Evolutionary conservation across 2,113 vertebrate species (phyloP), one percentile per base, ranked within the genome.

Genomic region (Phasianus colchicus): DNA sequence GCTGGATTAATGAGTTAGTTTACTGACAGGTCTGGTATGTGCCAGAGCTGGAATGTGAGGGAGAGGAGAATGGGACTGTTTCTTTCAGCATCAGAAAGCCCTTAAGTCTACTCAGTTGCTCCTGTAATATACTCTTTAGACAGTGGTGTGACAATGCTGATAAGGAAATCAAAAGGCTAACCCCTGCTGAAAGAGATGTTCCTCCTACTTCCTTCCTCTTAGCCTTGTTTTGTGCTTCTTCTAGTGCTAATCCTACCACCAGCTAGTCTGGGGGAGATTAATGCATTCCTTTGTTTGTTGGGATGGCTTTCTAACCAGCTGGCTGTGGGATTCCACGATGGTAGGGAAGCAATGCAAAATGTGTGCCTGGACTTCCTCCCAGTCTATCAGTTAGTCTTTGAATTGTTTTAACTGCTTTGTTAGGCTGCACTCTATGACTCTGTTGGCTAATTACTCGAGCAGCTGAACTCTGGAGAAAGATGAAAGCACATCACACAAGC

Each of bases 161-260:
- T 84, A 86, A 93, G 61, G 61, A 90, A 71, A 95, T 95, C 86
- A 96, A 96, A 96, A 90, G 92, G 57, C 88, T 81, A 95, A 92
- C 88, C 95, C 90, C 93, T 90, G 93, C 95, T 92, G 96, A 90
- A 96, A 96, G 73, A 80, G 95, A 95, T 96, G 96, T 90, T 94
- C 93, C 83, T 94, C 93, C 83, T 42, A 78, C 73, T 96, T 96
- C 96, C 96, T 90, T 96, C 95, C 90, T 93, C 65, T 6, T n/a
- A 84, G 65, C 47, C 40, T 92, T 76, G 45, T 83, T 95, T 96
- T 96, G 93, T 96, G 76, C 69, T 81, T 45, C 76, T 95, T 36
- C 65, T 78, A 86, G 80, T 70, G 77, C 77, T 96, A 95, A 96
- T 96, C 90, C 90, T 90, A 74, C 86, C 76, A 86, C 55, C 57